These are phyloP conservation scores for Acrossocheilus fasciatus DNA, from an alignment of 2,797 vertebrate species.

Conservation along the genomic window DNA sequence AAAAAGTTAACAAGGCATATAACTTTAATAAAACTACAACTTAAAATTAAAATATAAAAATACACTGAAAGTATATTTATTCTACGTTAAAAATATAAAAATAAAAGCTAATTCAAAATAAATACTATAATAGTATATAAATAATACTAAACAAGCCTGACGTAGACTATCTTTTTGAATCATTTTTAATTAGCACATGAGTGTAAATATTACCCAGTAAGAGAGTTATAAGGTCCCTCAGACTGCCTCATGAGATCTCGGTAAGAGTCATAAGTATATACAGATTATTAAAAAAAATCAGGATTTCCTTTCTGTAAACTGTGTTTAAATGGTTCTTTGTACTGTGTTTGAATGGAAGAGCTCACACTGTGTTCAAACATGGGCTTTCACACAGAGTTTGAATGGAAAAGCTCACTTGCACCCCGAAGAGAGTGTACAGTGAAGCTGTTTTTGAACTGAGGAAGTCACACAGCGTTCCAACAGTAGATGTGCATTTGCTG, in stretches of 20 bases:
- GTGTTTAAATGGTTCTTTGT: constrained; percentile 8
- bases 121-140: neutral
- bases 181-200: neutral
- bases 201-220: neutral
- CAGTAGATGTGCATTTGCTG: neutral
- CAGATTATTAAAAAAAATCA: neutral
- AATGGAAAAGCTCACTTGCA: constrained; percentile 31
- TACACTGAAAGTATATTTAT: neutral
- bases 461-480: neutral
- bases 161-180: neutral
- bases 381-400: constrained; percentile 1
- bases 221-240: neutral
- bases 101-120: neutral
- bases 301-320: neutral
- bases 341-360: constrained; percentile 9
- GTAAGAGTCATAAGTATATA: neutral
- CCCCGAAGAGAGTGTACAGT: neutral
- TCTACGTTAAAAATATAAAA: neutral
- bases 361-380: constrained; percentile 23
- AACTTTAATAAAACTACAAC: neutral
- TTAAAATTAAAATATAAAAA: neutral
- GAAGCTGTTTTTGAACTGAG: neutral
- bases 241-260: neutral
- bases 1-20: neutral
- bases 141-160: neutral